Base-by-base conservation (phyloP, 2,888 invertebrate species). In the Athalia circularis region DNA sequence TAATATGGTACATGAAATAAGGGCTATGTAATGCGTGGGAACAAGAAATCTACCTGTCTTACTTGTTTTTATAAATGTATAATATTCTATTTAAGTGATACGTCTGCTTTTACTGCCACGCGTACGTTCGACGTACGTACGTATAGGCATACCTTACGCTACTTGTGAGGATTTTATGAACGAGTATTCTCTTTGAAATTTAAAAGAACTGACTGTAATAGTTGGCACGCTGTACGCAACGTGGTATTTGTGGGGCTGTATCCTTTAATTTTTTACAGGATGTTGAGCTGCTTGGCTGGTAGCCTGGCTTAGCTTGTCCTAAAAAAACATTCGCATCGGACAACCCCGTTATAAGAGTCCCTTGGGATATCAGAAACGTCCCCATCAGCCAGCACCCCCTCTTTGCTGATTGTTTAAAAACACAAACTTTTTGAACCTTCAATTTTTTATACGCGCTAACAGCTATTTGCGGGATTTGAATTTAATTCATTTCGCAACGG, bases 161-260 rank as follows among this genome's bases (percentile, higher is more conserved):
- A 54, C 65, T 11, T 54, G 8, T n/a, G 15, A 29, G 59, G 52
- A 45, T 59, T 52, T 59, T 7, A 15, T 47, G 72, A 57, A 72
- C 45, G 1, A 59, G 47, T 59, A 47, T 72, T 59, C n/a, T 8
- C 8, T 15, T 45, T 68, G 45, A 45, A 57, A 72, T 59, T 72
- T 13, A n/a, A 45, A 54, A 45, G 59, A 45, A 45, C 45, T 47
- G 8, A 47, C 45, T 1, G n/a, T 59, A 8, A 59, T 59, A 59
- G 8, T 72, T 72, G 59, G 72, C 72, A 72, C 57, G 45, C 3
- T 13, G 59, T n/a, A 43, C 45, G 59, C 29, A 29, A 57, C 67
- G 4, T 48, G 47, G 15, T 13, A 48, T 8, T 54, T 70, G 8
- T 43, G 5, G 29, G 8, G 70, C 15, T 70, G 50, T 43, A 70